Conservation (phyloP, 2,797 vertebrate genomes). For the Sciurus vulgaris region DNA sequence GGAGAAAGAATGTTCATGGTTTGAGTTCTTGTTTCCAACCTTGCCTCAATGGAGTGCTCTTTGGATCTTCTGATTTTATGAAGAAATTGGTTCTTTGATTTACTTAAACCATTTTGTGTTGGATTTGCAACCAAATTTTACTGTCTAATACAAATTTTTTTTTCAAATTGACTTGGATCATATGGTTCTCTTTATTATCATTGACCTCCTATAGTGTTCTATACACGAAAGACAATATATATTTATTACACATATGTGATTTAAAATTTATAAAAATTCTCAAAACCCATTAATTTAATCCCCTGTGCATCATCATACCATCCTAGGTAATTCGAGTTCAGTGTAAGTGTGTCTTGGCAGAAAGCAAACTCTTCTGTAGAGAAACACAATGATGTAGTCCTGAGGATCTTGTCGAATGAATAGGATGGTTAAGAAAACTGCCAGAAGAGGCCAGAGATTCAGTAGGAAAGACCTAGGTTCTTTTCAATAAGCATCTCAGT, state of each 20-base stretch:
- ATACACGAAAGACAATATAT: neutral
- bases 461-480: neutral
- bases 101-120: constrained; percentile 47
- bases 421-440: neutral
- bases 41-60: neutral
- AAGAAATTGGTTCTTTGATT: constrained; percentile 47
- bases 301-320: neutral
- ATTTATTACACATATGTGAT: neutral
- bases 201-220: neutral
- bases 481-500: neutral
- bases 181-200: neutral
- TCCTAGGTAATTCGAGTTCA: neutral
- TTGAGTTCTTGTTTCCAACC: neutral
- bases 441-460: neutral
- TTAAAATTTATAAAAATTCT: neutral
- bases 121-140: constrained; percentile 6
- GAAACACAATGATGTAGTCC: neutral
- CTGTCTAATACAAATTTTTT: neutral
- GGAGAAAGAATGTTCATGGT: neutral
- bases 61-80: constrained; percentile 20
- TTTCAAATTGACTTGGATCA: neutral
- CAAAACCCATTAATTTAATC: neutral
- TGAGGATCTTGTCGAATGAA: neutral
- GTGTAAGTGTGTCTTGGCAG: neutral
- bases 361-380: neutral